Conservation (phyloP, 2,797 vertebrate species). For the Melanotaenia parkinsoni region DNA sequence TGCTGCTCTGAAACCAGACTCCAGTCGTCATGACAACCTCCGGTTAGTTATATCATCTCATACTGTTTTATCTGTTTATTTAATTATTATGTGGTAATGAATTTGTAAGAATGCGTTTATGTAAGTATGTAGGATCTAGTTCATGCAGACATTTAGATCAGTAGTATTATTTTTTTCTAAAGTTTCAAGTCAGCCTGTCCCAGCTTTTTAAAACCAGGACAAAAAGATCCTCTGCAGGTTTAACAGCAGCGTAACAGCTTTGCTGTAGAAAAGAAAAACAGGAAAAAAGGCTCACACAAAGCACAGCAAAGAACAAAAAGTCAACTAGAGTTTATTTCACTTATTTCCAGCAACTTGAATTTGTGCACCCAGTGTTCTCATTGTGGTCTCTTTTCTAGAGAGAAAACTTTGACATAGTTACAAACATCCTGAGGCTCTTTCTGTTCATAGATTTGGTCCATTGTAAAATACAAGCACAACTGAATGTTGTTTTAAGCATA, state of each 20-base stretch:
- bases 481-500: too few relatives aligned
- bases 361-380: not conserved
- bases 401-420: too few relatives aligned
- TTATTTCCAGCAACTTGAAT: not conserved
- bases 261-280: slow-evolving; percentile 22
- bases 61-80: not conserved
- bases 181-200: not conserved
- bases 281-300: not conserved
- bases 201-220: not conserved
- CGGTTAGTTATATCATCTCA: slow-evolving; percentile 79
- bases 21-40: slow-evolving; percentile 93
- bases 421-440: too few relatives aligned
- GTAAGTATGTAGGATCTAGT: not conserved
- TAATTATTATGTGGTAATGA: slow-evolving; percentile 1
- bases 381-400: not conserved
- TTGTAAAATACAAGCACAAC: too few relatives aligned
- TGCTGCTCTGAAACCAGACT: slow-evolving; percentile 91
- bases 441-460: too few relatives aligned
- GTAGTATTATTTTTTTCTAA: slow-evolving; percentile 2
- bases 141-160: slow-evolving; percentile 4
- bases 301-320: not conserved
- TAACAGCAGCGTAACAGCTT: not conserved
- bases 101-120: slow-evolving; percentile 7
- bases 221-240: slow-evolving; percentile 13
- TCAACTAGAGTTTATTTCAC: not conserved